A percentile compares a stretch with the other conserved stretches of the same genome.
These are phyloP conservation scores for Recurvirostra avosetta DNA, from an alignment of 2,113 vertebrate species.

Conservation along the genomic window DNA sequence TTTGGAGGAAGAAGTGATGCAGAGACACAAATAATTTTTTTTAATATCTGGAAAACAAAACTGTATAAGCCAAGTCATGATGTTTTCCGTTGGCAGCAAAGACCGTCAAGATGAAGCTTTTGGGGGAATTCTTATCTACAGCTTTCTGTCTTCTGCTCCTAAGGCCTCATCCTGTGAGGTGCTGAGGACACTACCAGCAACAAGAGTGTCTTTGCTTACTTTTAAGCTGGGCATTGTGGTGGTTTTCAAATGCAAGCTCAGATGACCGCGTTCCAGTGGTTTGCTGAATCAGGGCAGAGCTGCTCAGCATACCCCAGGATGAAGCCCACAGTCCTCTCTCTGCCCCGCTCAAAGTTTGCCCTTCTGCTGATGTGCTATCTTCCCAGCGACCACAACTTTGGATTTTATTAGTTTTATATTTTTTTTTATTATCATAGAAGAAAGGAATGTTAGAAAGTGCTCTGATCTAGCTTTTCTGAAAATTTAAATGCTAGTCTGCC, in stretches of 20 bases:
- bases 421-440: background rate
- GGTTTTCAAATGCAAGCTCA: background rate
- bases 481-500: background rate
- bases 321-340: background rate
- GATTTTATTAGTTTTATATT: background rate
- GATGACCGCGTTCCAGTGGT: rapidly evolving
- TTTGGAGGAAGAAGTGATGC: background rate
- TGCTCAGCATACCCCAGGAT: background rate
- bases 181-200: background rate
- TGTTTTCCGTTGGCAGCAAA: background rate
- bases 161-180: background rate
- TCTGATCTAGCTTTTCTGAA: conserved; percentile 7
- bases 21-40: background rate
- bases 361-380: background rate
- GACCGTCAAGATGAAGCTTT: background rate
- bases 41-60: background rate
- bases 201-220: background rate
- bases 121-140: background rate
- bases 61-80: rapidly evolving
- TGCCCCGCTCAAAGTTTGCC: background rate
- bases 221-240: background rate
- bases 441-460: background rate
- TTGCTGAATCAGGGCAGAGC: background rate
- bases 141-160: background rate
- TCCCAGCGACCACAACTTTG: background rate